Conservation (phyloP, 2,113 vertebrate genomes). For the Ciconia boyciana region DNA sequence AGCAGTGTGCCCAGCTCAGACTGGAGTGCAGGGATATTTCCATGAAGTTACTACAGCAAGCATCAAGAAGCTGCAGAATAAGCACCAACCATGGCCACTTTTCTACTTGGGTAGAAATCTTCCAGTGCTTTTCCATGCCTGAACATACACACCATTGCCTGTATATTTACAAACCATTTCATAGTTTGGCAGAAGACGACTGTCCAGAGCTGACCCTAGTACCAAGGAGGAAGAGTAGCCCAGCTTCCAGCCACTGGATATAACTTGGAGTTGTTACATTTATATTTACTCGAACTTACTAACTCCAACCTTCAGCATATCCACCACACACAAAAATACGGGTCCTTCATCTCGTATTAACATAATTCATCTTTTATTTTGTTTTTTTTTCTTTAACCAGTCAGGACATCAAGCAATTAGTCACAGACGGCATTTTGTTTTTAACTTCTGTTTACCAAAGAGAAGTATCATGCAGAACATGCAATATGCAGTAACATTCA, state of each 20-base stretch:
- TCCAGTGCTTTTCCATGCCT: neutral
- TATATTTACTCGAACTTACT: neutral
- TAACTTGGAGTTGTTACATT: neutral
- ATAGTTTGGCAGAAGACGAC: neutral
- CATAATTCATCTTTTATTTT: neutral
- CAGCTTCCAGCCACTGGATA: neutral
- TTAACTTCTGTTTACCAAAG: neutral
- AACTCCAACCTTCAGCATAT: neutral
- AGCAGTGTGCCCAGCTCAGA: neutral
- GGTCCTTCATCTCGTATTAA: neutral
- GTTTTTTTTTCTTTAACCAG: neutral
- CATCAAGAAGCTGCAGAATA: neutral
- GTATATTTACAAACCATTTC: neutral
- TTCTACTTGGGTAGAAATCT: neutral
- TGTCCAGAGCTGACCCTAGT: neutral
- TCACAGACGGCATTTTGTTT: neutral
- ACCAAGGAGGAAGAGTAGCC: neutral
- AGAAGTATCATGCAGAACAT: neutral
- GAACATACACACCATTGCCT: neutral
- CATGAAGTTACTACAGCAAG: neutral
- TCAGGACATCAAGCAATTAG: neutral
- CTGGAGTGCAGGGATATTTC: neutral
- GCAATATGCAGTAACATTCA: neutral
- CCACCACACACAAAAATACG: neutral
- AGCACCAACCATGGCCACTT: neutral